phyloP scores from a whole-genome alignment of 1,140 invertebrate genomes.

The Magallana ariakensis region DNA sequence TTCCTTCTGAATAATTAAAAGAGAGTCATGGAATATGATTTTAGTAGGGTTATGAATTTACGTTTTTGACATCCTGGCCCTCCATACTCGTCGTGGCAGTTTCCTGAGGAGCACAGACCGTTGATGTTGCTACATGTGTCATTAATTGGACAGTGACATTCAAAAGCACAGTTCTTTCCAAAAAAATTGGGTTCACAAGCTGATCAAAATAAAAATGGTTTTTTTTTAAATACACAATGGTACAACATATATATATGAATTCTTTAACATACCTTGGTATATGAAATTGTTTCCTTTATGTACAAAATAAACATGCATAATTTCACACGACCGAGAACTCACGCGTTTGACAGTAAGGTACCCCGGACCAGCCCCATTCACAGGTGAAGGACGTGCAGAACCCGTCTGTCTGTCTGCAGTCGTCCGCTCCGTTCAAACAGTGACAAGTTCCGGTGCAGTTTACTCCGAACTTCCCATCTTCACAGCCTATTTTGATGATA shows the following conservation, averaged over 20 bases:
- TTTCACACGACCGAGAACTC: neutral
- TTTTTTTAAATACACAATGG: neutral
- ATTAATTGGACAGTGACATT: constrained; percentile 62
- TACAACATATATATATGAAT: no score
- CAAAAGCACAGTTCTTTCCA: constrained; percentile 58
- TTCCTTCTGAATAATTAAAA: neutral
- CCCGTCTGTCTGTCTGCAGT: constrained; percentile 62
- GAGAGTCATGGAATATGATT: no score
- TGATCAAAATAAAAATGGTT: constrained; percentile 30
- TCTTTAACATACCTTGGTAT: no score
- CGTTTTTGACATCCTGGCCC: constrained; percentile 65
- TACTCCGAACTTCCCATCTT: constrained; percentile 58
- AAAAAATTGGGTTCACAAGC: constrained; percentile 52
- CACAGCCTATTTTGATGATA: constrained; percentile 58
- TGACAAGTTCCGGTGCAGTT: constrained; percentile 68
- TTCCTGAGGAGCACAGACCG: constrained; percentile 56
- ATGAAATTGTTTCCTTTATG: no score
- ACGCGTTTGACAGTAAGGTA: constrained; percentile 54
- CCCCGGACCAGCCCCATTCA: constrained; percentile 45
- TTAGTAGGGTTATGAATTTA: constrained; percentile 48
- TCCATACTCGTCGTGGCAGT: constrained; percentile 62
- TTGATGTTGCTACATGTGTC: constrained; percentile 54
- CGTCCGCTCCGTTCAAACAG: constrained; percentile 59
- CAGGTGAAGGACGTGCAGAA: constrained; percentile 51
- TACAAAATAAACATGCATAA: neutral